Conservation (phyloP, 2,888 invertebrate genomes). For the Euphydryas editha region DNA sequence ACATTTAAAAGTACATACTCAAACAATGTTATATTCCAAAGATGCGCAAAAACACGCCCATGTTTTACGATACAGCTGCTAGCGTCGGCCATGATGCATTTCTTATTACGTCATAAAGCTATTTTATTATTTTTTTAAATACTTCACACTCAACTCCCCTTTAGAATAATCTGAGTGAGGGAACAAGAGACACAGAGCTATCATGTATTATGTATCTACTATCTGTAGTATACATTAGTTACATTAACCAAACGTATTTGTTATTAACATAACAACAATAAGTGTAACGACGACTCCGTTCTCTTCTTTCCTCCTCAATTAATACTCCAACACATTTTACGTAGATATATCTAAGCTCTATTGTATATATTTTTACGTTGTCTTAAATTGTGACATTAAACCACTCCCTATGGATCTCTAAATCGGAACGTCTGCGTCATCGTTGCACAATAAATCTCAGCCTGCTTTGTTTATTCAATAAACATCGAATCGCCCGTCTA, state of each 20-base stretch:
- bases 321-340: no score
- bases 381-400: background rate
- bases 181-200: background rate
- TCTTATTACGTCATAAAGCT: background rate
- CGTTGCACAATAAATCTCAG: constrained; percentile 55
- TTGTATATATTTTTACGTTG: no score
- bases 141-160: background rate
- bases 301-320: no score
- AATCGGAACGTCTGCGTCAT: constrained; percentile 56
- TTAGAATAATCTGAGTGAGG: background rate
- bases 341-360: no score
- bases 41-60: background rate
- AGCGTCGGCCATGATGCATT: background rate
- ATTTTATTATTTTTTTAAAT: background rate
- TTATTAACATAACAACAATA: no score
- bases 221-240: no score
- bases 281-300: no score
- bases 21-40: background rate
- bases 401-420: constrained; percentile 26
- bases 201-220: background rate
- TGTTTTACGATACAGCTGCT: background rate
- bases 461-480: constrained; percentile 68
- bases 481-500: constrained; percentile 55
- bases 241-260: no score
- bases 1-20: background rate